Base-by-base conservation (phyloP, 2,797 vertebrate species). In the Amazonetta brasiliensis region DNA sequence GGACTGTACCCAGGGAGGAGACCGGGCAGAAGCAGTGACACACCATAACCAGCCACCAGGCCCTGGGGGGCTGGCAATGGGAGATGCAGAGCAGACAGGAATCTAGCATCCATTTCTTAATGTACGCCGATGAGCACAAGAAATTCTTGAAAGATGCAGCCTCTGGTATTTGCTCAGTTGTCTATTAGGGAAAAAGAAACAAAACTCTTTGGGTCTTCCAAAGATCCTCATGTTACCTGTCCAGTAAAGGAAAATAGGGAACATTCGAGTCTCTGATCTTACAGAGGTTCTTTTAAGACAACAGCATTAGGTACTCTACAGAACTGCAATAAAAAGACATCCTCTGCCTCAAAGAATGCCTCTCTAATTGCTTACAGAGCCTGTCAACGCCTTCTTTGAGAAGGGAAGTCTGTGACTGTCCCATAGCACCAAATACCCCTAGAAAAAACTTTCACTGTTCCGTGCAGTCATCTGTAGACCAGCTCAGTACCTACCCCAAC, bases 291-390 rank as follows among this genome's bases (percentile, higher is more conserved):
- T 54, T 87, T 84, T 46, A 92, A 90, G 60, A 88, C 11, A 19
- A 54, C 43, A 43, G 30, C 50, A 68, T 58, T 85, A 92, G 84
- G 91, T 88, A 72, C 52, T 80, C 33, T 59, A 80, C 67, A 82
- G 41, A 92, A 43, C 33, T 44, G 84, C 60, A 87, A 74, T 50
- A 90, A 77, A 85, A 87, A 90, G 54, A 64, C 85, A 80, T 92
- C 33, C 63, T 92, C 48, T 92, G 85, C 77, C 77, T 89, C 68
- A 83, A 89, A 60, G 64, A 85, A 80, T 87, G 94, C 79, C 91
- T 74, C 64, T 89, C 60, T 67, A 94, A 94, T 55, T 94, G 60
- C 77, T 94, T 92, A 83, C 69, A 92, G 71, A 74, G 80, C 64
- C 74, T 75, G 74, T 83, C 85, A 94, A 78, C 2, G 0, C 71